Evolutionary conservation across 2,797 vertebrate species (phyloP).

Genomic region (Myotis findleyi): DNA sequence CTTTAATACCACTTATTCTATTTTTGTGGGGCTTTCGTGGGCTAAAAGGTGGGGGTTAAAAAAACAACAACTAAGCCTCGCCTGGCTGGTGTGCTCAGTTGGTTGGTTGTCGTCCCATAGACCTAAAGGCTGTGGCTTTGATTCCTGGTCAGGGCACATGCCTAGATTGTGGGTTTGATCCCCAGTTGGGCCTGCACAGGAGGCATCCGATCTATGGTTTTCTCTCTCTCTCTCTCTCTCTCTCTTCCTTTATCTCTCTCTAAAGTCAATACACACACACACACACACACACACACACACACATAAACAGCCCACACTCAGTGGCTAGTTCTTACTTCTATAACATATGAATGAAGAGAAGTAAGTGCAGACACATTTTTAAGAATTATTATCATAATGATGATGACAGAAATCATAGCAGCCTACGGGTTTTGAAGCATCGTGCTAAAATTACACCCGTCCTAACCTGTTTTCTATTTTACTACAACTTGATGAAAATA

Average conservation of each 20-base stretch:
- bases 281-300: too few species aligned
- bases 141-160: too few species aligned
- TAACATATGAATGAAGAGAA: background rate
- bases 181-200: too few species aligned
- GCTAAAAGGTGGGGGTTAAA: background rate
- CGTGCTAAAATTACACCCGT: background rate
- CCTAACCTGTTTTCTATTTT: background rate
- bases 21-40: background rate
- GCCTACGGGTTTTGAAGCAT: background rate
- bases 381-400: background rate
- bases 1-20: slow-evolving; percentile 40
- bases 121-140: background rate
- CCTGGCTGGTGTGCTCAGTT: background rate
- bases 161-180: too few species aligned
- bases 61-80: background rate
- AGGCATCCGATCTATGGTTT: background rate
- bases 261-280: too few species aligned
- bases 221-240: background rate
- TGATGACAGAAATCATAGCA: background rate
- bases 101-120: background rate
- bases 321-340: background rate
- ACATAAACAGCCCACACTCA: background rate
- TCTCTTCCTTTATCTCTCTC: too few species aligned
- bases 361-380: background rate
- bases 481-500: background rate